Evolutionary conservation across 2,888 invertebrate genomes (phyloP), one percentile per base, ranked within the genome.

Genomic region (Sclerodermus sp.): DNA sequence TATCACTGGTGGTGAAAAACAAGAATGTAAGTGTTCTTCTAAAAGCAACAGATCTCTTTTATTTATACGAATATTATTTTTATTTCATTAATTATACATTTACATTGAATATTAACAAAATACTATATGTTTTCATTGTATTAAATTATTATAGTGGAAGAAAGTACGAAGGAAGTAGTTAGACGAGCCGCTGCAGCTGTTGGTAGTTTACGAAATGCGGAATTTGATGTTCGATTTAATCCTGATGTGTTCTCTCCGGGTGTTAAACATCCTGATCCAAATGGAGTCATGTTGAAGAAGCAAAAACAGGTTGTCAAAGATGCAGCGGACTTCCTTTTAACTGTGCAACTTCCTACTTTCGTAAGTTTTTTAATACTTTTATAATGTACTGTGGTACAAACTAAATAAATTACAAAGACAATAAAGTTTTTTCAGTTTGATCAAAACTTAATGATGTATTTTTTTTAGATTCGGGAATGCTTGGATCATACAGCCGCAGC

Each of bases 231-330:
- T 59, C 87, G 96, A 55, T 99, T 99, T 81, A 99, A 99, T 82
- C 96, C 98, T 0, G 99, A 99, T 80, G 95, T 97, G 55, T 98
- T 92, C 81, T 97, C 97, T 9, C 91, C 93, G 1, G 94, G 94
- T 46, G 96, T 99, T 53, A 85, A 84, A 49, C 96, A 97, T 81
- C 84, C 86, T 14, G 87, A 90, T 63, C 81, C 87, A 15, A 85
- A 87, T 71, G 77, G 86, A 60, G 82, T 85, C 49, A 84, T 87
- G 64, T 81, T 95, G 45, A 84, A 87, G 58, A 90, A 89, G 73
- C 96, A 98, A 77, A 85, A 92, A 50, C 90, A 93, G 62, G 83
- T 97, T 6, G 92, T 98, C 1, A 91, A 92, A 76, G 97, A 97
- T 78, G 97, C 96, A 0, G 95, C 96, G 0, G 94, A 96, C 64